Evolutionary conservation across 2,113 vertebrate genomes (phyloP).

Genomic region (Pollimyrus isidori): DNA sequence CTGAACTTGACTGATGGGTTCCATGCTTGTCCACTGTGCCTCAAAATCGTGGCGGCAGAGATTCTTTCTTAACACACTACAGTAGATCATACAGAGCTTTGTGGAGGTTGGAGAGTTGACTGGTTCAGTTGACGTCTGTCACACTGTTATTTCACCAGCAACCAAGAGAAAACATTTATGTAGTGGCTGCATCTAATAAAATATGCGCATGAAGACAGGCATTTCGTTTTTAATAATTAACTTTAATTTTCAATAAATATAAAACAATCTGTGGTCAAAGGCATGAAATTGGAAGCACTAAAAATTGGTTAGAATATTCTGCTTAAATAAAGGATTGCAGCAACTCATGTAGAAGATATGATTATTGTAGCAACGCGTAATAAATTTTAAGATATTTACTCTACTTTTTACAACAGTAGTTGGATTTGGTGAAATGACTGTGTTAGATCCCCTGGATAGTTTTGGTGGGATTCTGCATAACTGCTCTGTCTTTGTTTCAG

Average conservation of each 20-base stretch:
- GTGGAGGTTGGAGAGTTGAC: background rate
- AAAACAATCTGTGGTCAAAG: background rate
- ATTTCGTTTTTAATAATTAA: background rate
- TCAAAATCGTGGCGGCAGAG: background rate
- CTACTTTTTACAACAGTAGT: background rate
- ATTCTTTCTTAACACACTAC: background rate
- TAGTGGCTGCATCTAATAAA: background rate
- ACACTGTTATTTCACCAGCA: background rate
- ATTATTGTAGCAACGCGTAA: background rate
- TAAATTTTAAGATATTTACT: background rate
- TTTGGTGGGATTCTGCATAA: background rate
- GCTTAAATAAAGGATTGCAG: background rate
- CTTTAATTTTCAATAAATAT: background rate
- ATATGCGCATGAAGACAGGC: background rate
- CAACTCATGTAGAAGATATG: too few species aligned
- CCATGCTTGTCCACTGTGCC: background rate
- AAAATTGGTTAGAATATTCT: background rate
- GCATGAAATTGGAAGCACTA: background rate
- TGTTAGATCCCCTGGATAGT: background rate
- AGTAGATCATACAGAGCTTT: background rate
- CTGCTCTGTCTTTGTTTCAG: background rate
- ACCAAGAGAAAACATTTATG: background rate
- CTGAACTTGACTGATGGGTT: background rate
- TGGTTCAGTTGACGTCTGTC: background rate
- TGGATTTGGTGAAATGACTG: background rate